A percentile compares a stretch with the other conserved stretches of the same genome.
Conservation (phyloP, 2,888 invertebrate species). For the Ophion slaviceki region DNA sequence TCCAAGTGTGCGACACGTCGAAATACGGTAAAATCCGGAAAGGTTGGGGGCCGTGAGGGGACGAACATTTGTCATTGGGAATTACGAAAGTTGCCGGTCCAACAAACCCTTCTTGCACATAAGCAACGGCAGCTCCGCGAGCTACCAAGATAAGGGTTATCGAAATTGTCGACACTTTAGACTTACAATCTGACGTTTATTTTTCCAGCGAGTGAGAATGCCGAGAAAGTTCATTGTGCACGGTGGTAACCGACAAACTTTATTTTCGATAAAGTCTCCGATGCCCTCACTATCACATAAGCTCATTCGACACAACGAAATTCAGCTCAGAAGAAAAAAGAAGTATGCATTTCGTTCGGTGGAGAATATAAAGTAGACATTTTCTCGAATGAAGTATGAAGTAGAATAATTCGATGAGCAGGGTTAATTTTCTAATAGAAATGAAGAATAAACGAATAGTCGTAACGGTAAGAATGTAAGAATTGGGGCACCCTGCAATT, state of each 20-base stretch:
- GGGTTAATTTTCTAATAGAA: neutral
- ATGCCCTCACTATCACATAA: constrained; percentile 1
- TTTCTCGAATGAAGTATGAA: neutral
- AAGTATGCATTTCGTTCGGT: neutral
- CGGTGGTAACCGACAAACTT: constrained; percentile 35
- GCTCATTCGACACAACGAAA: constrained; percentile 13
- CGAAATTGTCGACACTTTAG: constrained; percentile 63
- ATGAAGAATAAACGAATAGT: neutral
- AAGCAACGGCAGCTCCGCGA: constrained; percentile 11
- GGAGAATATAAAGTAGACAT: neutral
- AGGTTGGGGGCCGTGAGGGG: neutral
- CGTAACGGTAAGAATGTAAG: neutral
- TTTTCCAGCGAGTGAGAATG: constrained; percentile 42
- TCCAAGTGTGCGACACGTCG: constrained; percentile 30
- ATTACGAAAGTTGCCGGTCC: constrained; percentile 54
- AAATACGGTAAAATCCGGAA: constrained; percentile 8
- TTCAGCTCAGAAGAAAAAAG: neutral
- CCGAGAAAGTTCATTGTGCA: constrained; percentile 56
- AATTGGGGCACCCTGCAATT: no score
- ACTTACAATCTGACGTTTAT: constrained; percentile 63
- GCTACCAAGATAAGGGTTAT: constrained; percentile 61
- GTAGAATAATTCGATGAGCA: neutral
- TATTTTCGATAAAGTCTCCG: constrained; percentile 48
- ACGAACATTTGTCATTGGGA: constrained; percentile 67
- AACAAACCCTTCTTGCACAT: constrained; percentile 6